Evolutionary conservation across 2,113 vertebrate species (phyloP).

Genomic region (Cariama cristata): DNA sequence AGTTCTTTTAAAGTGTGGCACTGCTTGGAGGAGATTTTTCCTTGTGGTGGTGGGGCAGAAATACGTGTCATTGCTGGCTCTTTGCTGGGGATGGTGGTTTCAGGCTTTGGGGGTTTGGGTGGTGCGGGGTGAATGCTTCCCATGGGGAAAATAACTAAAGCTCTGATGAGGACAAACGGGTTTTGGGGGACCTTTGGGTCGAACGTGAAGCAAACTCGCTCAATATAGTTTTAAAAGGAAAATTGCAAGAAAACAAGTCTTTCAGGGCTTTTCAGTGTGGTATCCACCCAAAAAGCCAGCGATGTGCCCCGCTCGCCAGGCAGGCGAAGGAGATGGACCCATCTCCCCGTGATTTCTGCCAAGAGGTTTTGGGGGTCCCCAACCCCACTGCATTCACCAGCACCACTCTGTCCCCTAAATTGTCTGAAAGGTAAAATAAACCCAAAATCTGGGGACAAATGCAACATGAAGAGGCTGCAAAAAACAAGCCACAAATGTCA

Average conservation of each 20-base stretch:
- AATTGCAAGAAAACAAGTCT: background rate
- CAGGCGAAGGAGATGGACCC: background rate
- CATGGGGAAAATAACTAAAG: background rate
- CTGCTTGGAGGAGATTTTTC: background rate
- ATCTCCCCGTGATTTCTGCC: accelerated
- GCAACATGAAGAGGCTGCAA: background rate
- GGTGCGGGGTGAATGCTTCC: background rate
- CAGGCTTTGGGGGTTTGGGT: background rate
- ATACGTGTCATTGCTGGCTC: background rate
- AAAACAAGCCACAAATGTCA: background rate
- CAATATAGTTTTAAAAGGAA: background rate
- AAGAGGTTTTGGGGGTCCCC: background rate
- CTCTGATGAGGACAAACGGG: background rate
- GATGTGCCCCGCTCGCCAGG: accelerated
- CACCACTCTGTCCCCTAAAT: background rate
- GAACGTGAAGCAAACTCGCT: background rate
- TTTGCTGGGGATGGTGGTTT: background rate
- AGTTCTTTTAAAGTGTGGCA: background rate
- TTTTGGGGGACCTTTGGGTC: background rate
- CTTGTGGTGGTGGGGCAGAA: background rate
- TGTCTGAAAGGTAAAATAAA: background rate
- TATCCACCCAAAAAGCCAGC: background rate
- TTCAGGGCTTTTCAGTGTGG: background rate
- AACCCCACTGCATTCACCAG: background rate
- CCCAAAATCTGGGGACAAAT: background rate